Evolutionary conservation across 37 sponge, comb jelly and placozoan species (phyloP).

Genomic region (Chondrilla cf. caribensis): DNA sequence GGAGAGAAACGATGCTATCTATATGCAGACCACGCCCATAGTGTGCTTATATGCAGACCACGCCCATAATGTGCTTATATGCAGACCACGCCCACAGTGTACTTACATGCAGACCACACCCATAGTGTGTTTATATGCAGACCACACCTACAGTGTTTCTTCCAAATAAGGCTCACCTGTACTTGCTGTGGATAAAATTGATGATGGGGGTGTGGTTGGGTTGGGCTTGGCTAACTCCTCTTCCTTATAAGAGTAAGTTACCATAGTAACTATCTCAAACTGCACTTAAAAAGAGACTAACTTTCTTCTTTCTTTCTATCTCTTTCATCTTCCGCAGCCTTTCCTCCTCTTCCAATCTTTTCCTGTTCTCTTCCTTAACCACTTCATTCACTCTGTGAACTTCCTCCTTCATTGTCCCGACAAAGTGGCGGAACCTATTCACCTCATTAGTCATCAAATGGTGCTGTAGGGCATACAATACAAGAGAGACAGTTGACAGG

Average conservation of each 20-base stretch:
- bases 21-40: not conserved
- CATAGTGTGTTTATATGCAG: too few relatives aligned
- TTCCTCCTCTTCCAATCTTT: not conserved
- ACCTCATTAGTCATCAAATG: not conserved
- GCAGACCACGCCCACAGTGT: too few relatives aligned
- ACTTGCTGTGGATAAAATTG: not conserved
- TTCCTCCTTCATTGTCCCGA: constrained; percentile 24
- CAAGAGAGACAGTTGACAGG: not conserved
- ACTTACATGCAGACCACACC: too few relatives aligned
- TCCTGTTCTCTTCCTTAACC: constrained; percentile 2
- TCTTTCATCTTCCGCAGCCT: not conserved
- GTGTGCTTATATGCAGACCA: too few relatives aligned
- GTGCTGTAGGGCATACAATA: not conserved
- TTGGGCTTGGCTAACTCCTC: not conserved
- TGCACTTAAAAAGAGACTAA: not conserved
- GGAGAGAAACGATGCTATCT: too few relatives aligned
- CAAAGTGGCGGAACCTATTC: not conserved
- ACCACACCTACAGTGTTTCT: too few relatives aligned
- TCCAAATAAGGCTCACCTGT: not conserved
- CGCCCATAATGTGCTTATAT: too few relatives aligned
- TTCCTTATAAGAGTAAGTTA: not conserved
- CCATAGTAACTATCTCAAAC: not conserved
- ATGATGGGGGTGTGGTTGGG: constrained; percentile 16
- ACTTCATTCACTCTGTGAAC: constrained; percentile 16
- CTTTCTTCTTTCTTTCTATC: not conserved